Evolutionary conservation across 1,140 invertebrate genomes (phyloP).

Genomic region (Phenacoccus solenopsis): DNA sequence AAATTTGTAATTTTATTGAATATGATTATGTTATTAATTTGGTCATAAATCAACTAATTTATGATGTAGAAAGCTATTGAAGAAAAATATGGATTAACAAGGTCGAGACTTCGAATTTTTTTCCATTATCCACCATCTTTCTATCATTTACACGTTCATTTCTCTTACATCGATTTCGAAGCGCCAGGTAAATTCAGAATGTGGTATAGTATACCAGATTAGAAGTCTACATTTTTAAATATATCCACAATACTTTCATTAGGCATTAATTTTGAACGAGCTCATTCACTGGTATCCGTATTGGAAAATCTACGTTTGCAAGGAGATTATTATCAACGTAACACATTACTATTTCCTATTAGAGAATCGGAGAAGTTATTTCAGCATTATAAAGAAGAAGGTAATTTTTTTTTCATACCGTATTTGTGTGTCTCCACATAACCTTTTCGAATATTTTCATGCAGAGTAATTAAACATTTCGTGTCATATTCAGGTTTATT

Average conservation of each 20-base stretch:
- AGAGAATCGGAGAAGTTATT: constrained; percentile 40
- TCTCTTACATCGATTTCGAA: constrained; percentile 69
- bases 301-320: constrained; percentile 79
- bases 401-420: neutral
- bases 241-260: constrained; percentile 21
- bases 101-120: constrained; percentile 65
- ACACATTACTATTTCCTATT: constrained; percentile 57
- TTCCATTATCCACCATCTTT: constrained; percentile 95
- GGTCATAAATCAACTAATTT: too few relatives aligned
- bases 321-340: constrained; percentile 70
- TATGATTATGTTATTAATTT: constrained; percentile 27
- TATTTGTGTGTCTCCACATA: neutral
- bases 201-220: constrained; percentile 11
- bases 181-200: constrained; percentile 47
- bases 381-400: neutral
- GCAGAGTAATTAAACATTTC: too few relatives aligned
- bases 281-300: constrained; percentile 76
- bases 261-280: constrained; percentile 62
- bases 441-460: neutral
- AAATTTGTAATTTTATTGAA: neutral
- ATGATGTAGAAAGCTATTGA: constrained; percentile 58
- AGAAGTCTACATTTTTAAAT: neutral
- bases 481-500: neutral
- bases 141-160: constrained; percentile 93
- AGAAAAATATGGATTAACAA: constrained; percentile 61